Base-by-base conservation (phyloP, 64 coral and sea anemone genomes). In the Pocillopora verrucosa region DNA sequence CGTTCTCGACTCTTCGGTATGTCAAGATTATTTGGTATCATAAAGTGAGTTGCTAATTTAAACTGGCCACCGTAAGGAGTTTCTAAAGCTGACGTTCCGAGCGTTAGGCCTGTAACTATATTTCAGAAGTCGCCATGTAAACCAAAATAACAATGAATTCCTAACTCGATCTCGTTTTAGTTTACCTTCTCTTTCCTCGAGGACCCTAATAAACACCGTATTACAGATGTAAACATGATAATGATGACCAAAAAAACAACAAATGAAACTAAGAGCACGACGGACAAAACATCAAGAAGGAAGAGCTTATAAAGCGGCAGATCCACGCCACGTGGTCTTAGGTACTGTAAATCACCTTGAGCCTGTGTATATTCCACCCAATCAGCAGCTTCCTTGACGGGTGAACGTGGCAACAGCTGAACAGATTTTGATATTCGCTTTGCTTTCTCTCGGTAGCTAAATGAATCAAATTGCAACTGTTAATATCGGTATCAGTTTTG, bases 271-370 rank as follows among this genome's bases (percentile, higher is more conserved):
- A 77, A 51, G 11, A 77, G 16, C 7, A 11, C 75, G 9, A 89
- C 19, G 10, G 73, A 67, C 11, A 89, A 19, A 5, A 81, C 26
- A 80, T 89, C 88, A 17, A 89, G 36, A 36, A 89, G 62, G 65
- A 80, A 89, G 1, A 89, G 22, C 77, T 89, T 61, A 80, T 89
- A 89, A 24, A 89, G 80, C 16, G 88, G 88, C 36, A 89, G 56
- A 15, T 68, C 24, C 15, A 89, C 13, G 34, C 76, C 88, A 22
- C 57, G n/a, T 26, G 88, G 77, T 65, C 60, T 89, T 1, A 89
- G 77, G n/a, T 72, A 78, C 19, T 56, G 76, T 0, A 89, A 56
- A 51, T 56, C 64, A 26, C 77, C 60, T 15, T 80, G 60, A 72
- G 76, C 88, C 34, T 72, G 77, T 5, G 78, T 41, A 36, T 89